Evolutionary conservation across 1,140 invertebrate genomes (phyloP).

Genomic region (Cyphomyrmex costatus): DNA sequence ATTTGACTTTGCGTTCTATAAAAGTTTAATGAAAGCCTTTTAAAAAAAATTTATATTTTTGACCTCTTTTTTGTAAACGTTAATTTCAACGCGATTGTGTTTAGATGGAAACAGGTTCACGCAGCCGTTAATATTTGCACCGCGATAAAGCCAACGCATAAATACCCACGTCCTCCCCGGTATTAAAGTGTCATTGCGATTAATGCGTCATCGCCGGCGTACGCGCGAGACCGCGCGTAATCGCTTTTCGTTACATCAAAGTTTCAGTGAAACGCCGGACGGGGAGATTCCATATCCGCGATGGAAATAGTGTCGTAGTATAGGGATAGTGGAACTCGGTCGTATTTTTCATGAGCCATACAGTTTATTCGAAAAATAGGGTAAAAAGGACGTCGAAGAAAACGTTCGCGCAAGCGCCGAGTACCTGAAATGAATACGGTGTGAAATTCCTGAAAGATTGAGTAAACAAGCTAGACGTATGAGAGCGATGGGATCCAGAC

Average conservation of each 20-base stretch:
- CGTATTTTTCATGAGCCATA: constrained; percentile 21
- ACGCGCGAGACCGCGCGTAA: constrained; percentile 60
- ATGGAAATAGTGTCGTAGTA: neutral
- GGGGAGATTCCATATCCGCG: constrained; percentile 11
- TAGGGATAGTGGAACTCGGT: neutral
- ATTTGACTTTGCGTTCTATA: neutral
- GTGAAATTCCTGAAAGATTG: neutral
- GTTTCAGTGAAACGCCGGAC: constrained; percentile 30
- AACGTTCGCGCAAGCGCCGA: neutral
- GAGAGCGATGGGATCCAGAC: neutral
- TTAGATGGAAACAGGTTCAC: constrained; percentile 23
- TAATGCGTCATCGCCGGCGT: constrained; percentile 61
- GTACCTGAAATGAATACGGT: neutral
- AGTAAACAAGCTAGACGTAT: neutral
- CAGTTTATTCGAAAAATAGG: neutral
- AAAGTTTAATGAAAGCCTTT: neutral
- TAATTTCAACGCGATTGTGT: neutral
- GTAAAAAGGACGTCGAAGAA: neutral
- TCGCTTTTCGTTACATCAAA: constrained; percentile 68
- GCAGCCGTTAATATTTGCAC: constrained; percentile 55
- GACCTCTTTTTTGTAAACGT: constrained; percentile 1
- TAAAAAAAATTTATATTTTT: constrained; percentile 10
- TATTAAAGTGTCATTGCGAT: constrained; percentile 63
- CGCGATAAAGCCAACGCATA: constrained; percentile 59
- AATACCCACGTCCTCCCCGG: constrained; percentile 51